A percentile compares a stretch with the other conserved stretches of the same genome.
phyloP scores from a whole-genome alignment of 2,797 vertebrate genomes.

The Coreius guichenoti region DNA sequence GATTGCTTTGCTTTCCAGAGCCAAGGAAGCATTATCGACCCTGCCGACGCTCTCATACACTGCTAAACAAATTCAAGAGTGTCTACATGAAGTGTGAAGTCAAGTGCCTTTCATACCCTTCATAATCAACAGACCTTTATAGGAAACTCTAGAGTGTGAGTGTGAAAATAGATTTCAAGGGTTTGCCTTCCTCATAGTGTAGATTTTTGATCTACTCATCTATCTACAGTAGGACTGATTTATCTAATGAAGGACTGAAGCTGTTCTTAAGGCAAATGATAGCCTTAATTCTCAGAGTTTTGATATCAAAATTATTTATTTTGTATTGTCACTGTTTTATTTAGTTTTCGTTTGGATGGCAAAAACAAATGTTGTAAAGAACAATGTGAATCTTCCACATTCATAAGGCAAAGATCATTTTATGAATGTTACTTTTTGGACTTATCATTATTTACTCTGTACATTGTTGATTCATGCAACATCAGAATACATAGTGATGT shows the following conservation, averaged over 20 bases:
- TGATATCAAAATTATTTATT: neutral
- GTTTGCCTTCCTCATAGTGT: neutral
- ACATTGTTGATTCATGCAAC: neutral
- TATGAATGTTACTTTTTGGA: neutral
- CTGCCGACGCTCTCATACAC: neutral
- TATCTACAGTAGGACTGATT: neutral
- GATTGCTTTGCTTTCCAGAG: constrained; percentile 18
- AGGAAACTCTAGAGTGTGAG: neutral
- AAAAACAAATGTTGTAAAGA: neutral
- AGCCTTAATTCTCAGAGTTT: neutral
- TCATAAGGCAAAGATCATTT: neutral
- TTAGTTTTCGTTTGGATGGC: neutral
- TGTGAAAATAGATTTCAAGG: neutral
- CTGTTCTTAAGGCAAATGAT: neutral
- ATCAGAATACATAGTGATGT: neutral
- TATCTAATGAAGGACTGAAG: neutral
- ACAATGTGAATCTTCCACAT: neutral
- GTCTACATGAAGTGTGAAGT: constrained; percentile 23
- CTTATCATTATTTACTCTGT: neutral
- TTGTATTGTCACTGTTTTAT: neutral
- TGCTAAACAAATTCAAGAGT: constrained; percentile 20
- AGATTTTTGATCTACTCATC: neutral
- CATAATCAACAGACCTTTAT: constrained; percentile 17
- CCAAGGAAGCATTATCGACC: constrained; percentile 1
- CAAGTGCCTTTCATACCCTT: constrained; percentile 18